A percentile compares a stretch with the other conserved stretches of the same genome.
phyloP scores from a whole-genome alignment of 64 coral and sea anemone genomes.

The Montipora efflorescens region DNA sequence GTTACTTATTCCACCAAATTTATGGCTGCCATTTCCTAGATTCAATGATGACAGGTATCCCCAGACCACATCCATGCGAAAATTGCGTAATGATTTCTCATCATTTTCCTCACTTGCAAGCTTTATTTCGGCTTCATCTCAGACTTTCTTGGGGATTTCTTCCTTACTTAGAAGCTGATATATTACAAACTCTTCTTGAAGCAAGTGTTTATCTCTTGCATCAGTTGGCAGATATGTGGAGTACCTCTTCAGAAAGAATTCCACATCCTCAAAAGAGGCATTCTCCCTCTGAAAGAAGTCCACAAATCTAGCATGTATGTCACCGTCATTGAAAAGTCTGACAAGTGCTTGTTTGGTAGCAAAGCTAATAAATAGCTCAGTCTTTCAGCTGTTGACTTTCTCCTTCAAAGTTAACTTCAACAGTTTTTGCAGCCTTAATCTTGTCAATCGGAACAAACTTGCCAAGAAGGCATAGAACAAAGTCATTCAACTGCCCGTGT shows the following conservation, averaged over 20 bases:
- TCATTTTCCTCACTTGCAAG: constrained; percentile 32
- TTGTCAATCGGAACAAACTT: constrained; percentile 40
- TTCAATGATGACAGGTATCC: constrained; percentile 45
- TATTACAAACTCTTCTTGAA: constrained; percentile 42
- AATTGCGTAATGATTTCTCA: constrained; percentile 4
- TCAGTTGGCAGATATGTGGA: constrained; percentile 26
- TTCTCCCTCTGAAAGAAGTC: constrained; percentile 40
- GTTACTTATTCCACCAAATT: constrained; percentile 22
- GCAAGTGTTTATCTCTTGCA: neutral
- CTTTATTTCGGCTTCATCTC: constrained; percentile 41
- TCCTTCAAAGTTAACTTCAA: neutral
- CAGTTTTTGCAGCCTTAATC: constrained; percentile 12
- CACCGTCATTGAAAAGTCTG: constrained; percentile 48
- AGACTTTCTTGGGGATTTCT: constrained; percentile 28
- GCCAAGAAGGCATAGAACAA: constrained; percentile 12
- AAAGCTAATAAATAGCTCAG: constrained; percentile 53
- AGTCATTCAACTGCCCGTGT: neutral
- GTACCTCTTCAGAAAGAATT: constrained; percentile 63
- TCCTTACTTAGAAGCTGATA: constrained; percentile 37
- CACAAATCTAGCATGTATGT: constrained; percentile 41
- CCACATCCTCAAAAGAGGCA: constrained; percentile 43
- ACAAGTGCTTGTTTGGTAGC: constrained; percentile 26
- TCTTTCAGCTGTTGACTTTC: constrained; percentile 40
- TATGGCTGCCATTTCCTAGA: constrained; percentile 11
- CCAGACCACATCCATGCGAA: constrained; percentile 64